Evolutionary conservation across 2,797 vertebrate species (phyloP).

Genomic region (Anguilla anguilla): DNA sequence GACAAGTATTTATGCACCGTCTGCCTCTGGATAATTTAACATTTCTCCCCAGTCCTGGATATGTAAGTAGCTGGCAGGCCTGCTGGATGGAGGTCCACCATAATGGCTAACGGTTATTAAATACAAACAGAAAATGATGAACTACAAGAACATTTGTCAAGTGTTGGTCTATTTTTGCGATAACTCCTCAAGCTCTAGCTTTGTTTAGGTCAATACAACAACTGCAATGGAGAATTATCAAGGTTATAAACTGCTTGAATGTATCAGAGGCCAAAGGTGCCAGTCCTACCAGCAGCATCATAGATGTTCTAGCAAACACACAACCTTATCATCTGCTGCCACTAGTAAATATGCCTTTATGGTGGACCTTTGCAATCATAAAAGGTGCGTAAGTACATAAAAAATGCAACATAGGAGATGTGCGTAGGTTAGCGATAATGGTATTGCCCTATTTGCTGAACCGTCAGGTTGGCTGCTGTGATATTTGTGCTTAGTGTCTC

Average conservation of each 20-base stretch:
- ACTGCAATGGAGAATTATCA: not conserved
- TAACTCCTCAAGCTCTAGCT: not conserved
- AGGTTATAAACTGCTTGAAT: not conserved
- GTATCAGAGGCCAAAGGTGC: constrained; percentile 37
- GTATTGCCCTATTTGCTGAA: not conserved
- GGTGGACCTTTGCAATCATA: constrained; percentile 57
- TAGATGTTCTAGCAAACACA: constrained; percentile 26
- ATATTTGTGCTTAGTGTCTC: not conserved
- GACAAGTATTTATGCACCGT: no score
- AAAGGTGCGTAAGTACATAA: constrained; percentile 37
- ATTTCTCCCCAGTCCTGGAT: not conserved
- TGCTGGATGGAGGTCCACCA: not conserved
- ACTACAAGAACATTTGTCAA: not conserved
- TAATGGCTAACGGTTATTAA: not conserved
- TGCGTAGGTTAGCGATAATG: not conserved
- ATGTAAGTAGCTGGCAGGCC: not conserved
- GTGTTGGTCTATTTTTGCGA: not conserved
- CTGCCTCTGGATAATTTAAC: not conserved
- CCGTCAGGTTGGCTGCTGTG: not conserved
- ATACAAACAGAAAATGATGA: not conserved
- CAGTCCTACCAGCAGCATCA: not conserved
- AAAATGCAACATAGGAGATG: not conserved
- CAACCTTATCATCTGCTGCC: constrained; percentile 43
- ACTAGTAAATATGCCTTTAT: constrained; percentile 52
- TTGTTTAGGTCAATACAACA: not conserved